Conservation (phyloP, 2,113 vertebrate species). For the Thermophis baileyi region DNA sequence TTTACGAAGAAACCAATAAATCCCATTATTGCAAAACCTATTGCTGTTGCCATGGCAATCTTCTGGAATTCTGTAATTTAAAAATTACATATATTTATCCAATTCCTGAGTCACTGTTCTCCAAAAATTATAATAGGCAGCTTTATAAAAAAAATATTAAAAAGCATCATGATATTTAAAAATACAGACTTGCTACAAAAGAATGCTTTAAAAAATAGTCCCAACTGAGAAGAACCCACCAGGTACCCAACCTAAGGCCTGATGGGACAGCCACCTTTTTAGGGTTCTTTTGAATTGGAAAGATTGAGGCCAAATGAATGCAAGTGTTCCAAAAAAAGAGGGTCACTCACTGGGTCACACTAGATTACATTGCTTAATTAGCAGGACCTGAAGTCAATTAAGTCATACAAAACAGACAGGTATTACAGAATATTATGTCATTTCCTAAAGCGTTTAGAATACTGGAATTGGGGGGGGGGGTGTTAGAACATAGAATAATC, state of each 20-base stretch:
- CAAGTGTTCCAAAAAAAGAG: not conserved
- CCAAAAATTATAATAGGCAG: not conserved
- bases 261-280: not conserved
- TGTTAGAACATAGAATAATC: not conserved
- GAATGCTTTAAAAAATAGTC: not conserved
- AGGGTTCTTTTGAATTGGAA: not conserved
- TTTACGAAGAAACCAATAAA: constrained; percentile 99
- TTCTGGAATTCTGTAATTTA: constrained; percentile 91
- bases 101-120: not conserved
- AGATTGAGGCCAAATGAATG: not conserved
- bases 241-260: not conserved
- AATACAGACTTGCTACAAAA: not conserved
- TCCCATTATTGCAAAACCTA: constrained; percentile 98
- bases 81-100: not conserved
- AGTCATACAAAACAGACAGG: not conserved
- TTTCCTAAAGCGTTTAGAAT: not conserved
- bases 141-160: not conserved
- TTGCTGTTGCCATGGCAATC: constrained; percentile 98
- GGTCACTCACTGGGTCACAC: not conserved
- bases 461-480: not conserved
- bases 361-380: not conserved
- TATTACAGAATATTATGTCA: not conserved
- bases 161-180: not conserved
- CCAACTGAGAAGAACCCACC: not conserved
- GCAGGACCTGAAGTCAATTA: not conserved